Percentiles rank a stretch among this genome's conserved stretches.
Conservation (phyloP, 2,888 invertebrate genomes). For the Bembecia ichneumoniformis region DNA sequence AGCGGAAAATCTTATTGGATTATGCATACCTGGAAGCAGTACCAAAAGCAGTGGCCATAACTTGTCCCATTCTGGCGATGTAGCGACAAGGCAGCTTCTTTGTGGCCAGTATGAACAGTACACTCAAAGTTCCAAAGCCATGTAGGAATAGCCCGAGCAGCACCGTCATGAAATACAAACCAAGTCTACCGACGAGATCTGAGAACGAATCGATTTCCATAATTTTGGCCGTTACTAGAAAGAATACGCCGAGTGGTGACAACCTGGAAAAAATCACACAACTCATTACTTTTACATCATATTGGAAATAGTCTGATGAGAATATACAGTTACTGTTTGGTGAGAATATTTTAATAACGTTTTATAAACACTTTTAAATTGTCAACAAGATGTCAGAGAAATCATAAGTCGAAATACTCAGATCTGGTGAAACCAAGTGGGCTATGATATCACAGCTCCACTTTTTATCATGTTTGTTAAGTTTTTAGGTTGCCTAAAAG, state of each 20-base stretch:
- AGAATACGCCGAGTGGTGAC: conserved; percentile 91
- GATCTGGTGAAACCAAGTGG: no score
- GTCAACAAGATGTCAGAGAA: background rate
- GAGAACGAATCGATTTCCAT: conserved; percentile 90
- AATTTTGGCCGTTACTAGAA: conserved; percentile 91
- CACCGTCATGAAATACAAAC: conserved; percentile 94
- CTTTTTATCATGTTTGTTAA: no score
- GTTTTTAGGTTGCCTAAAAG: no score
- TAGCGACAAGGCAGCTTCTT: conserved; percentile 87
- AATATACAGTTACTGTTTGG: background rate
- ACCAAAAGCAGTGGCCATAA: conserved; percentile 95
- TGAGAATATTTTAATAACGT: background rate
- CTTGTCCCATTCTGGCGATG: conserved; percentile 88
- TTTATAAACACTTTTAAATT: background rate
- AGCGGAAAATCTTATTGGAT: no score
- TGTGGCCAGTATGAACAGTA: conserved; percentile 86
- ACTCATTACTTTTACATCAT: no score
- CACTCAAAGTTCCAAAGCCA: conserved; percentile 90
- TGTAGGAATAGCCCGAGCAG: conserved; percentile 92
- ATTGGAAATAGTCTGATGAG: background rate
- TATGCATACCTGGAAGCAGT: conserved; percentile 85
- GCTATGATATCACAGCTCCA: no score
- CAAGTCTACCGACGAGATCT: conserved; percentile 87
- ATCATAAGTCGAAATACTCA: no score
- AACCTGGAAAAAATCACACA: conserved; percentile 73